Percentiles rank a stretch among this genome's conserved stretches.
These are phyloP conservation scores for Pseudonaja textilis DNA, from an alignment of 2,113 vertebrate genomes.

Conservation along the genomic window DNA sequence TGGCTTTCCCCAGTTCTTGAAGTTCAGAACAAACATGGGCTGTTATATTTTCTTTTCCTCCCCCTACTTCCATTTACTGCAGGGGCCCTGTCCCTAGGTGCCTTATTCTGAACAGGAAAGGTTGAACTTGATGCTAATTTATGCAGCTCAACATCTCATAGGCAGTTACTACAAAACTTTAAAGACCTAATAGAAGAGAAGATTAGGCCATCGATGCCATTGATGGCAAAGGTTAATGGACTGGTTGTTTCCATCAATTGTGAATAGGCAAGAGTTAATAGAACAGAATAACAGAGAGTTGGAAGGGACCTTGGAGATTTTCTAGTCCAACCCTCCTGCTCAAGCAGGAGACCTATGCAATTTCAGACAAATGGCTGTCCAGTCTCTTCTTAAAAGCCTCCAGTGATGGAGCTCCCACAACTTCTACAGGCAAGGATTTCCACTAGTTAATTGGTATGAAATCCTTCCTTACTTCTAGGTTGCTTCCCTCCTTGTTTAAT, in stretches of 20 bases:
- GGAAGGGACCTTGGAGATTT: background rate
- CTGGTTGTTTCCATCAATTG: background rate
- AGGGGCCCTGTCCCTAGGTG: constrained; percentile 44
- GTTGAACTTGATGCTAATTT: constrained; percentile 48
- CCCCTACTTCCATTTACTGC: constrained; percentile 39
- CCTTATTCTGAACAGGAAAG: constrained; percentile 47
- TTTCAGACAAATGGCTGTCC: background rate
- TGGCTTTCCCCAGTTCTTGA: constrained; percentile 58
- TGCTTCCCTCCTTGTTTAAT: background rate
- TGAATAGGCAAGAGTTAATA: constrained; percentile 26
- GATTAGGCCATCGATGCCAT: constrained; percentile 52
- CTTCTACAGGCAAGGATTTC: background rate
- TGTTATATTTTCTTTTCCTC: constrained; percentile 39
- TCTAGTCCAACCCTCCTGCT: background rate
- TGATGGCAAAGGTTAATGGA: background rate
- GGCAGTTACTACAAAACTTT: constrained; percentile 48
- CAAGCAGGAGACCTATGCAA: background rate
- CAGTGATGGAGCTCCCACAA: background rate
- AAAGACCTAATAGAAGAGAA: constrained; percentile 42
- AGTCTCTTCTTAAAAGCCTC: background rate
- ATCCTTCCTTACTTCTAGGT: background rate
- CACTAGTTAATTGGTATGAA: background rate
- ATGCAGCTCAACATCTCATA: constrained; percentile 38
- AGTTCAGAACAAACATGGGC: constrained; percentile 47
- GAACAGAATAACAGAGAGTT: background rate